A percentile compares a stretch with the other conserved stretches of the same genome.
These are phyloP conservation scores for Sericinus montela DNA, from an alignment of 2,888 invertebrate species.

Conservation along the genomic window DNA sequence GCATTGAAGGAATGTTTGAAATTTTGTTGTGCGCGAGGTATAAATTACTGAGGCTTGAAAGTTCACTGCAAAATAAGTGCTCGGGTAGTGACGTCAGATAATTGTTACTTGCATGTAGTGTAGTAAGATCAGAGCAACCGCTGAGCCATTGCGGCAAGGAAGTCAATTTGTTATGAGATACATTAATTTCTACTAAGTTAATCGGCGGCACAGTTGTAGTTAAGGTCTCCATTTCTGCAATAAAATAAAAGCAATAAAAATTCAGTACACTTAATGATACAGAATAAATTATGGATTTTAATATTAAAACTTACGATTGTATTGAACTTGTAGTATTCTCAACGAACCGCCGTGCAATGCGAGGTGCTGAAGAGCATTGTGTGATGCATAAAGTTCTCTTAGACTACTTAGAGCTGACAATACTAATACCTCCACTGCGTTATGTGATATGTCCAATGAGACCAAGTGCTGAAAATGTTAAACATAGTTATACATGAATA, in stretches of 20 bases:
- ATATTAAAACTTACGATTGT: constrained; percentile 82
- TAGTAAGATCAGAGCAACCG: constrained; percentile 84
- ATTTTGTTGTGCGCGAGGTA: constrained; percentile 89
- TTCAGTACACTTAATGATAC: background rate
- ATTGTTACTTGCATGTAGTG: constrained; percentile 88
- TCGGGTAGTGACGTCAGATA: constrained; percentile 84
- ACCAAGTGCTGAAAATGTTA: constrained; percentile 83
- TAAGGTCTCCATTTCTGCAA: constrained; percentile 84
- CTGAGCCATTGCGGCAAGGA: constrained; percentile 88
- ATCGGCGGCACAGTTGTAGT: constrained; percentile 84
- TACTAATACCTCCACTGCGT: constrained; percentile 89
- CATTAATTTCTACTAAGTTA: constrained; percentile 86
- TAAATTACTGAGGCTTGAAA: constrained; percentile 84
- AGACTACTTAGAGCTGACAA: constrained; percentile 88
- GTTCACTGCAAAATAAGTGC: constrained; percentile 86
- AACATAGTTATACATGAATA: background rate
- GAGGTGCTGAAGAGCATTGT: constrained; percentile 87
- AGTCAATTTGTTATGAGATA: constrained; percentile 87
- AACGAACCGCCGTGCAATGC: constrained; percentile 88
- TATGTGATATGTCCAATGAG: constrained; percentile 90
- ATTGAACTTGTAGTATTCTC: constrained; percentile 87
- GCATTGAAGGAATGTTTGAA: constrained; percentile 84
- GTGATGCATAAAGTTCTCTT: constrained; percentile 86
- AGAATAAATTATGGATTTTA: too few relatives aligned
- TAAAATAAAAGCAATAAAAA: background rate